A percentile compares a stretch with the other conserved stretches of the same genome.
Conservation (phyloP, 2,888 invertebrate species). For the Caenorhabditis auriculariae region DNA sequence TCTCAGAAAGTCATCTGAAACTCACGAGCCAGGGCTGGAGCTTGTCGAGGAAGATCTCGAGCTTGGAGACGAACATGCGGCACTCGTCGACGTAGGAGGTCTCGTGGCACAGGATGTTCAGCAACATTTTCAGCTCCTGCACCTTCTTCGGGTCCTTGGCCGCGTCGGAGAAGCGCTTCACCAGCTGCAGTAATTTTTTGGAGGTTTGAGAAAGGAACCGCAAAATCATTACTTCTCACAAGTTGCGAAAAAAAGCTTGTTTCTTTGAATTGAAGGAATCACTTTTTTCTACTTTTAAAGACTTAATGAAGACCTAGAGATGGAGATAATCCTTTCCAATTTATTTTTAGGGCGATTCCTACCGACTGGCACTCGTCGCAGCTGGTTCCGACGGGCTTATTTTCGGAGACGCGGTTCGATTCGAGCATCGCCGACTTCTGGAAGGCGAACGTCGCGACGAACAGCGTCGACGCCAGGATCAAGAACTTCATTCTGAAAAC, state of each 20-base stretch:
- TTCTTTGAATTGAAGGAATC: neutral
- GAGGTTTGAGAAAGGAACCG: neutral
- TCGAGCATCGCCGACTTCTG: conserved; percentile 33
- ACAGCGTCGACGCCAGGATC: conserved; percentile 12
- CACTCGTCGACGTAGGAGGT: conserved; percentile 56
- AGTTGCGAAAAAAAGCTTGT: neutral
- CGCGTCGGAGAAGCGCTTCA: conserved; percentile 49
- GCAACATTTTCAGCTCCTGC: conserved; percentile 48
- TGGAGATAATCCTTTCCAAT: neutral
- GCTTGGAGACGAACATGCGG: conserved; percentile 49
- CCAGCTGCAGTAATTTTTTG: conserved; percentile 20
- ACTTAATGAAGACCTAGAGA: too few relatives aligned
- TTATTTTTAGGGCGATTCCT: too few relatives aligned
- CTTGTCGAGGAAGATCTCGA: conserved; percentile 53
- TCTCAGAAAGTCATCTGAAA: too few relatives aligned
- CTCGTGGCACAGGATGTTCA: conserved; percentile 44
- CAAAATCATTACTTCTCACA: too few relatives aligned
- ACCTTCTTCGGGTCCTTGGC: conserved; percentile 52
- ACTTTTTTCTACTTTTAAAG: too few relatives aligned
- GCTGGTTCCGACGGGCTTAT: conserved; percentile 6
- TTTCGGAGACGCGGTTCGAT: conserved; percentile 29
- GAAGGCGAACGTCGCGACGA: conserved; percentile 10
- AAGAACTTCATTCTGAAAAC: conserved; percentile 28
- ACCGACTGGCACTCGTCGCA: conserved; percentile 47
- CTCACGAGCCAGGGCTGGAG: conserved; percentile 57